A percentile compares a stretch with the other conserved stretches of the same genome.
Conservation (phyloP, 92 coral and sea anemone species). For the Pocillopora grandis region DNA sequence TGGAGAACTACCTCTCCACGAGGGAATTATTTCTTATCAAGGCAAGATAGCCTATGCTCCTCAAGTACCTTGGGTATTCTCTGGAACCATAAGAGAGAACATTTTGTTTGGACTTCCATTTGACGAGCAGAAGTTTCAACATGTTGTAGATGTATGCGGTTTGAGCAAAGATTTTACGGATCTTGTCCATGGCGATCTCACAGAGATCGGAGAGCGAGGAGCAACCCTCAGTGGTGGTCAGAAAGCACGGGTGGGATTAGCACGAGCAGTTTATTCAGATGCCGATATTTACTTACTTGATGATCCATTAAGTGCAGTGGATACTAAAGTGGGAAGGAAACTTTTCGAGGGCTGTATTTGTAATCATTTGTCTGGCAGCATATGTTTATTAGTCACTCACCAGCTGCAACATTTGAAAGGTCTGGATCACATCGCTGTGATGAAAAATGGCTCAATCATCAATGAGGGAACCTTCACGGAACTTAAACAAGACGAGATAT, state of each 20-base stretch:
- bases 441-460: constrained; percentile 10
- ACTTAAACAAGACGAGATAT: background rate
- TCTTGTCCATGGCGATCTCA: background rate
- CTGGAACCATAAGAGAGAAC: constrained; percentile 27
- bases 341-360: constrained; percentile 13
- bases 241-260: constrained; percentile 26
- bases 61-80: constrained; percentile 27
- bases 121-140: constrained; percentile 4
- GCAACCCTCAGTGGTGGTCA: constrained; percentile 32
- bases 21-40: background rate
- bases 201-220: constrained; percentile 27
- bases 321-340: constrained; percentile 17
- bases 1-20: constrained; percentile 12
- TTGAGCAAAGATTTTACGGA: constrained; percentile 17
- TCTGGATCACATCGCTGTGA: background rate
- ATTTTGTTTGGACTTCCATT: constrained; percentile 26
- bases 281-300: constrained; percentile 22
- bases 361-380: constrained; percentile 3
- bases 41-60: constrained; percentile 28
- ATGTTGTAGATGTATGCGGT: background rate
- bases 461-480: background rate
- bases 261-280: constrained; percentile 25
- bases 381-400: constrained; percentile 8
- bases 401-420: constrained; percentile 8
- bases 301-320: constrained; percentile 29